Evolutionary conservation across 2,888 invertebrate genomes (phyloP).

Genomic region (Invenusta paracnida): DNA sequence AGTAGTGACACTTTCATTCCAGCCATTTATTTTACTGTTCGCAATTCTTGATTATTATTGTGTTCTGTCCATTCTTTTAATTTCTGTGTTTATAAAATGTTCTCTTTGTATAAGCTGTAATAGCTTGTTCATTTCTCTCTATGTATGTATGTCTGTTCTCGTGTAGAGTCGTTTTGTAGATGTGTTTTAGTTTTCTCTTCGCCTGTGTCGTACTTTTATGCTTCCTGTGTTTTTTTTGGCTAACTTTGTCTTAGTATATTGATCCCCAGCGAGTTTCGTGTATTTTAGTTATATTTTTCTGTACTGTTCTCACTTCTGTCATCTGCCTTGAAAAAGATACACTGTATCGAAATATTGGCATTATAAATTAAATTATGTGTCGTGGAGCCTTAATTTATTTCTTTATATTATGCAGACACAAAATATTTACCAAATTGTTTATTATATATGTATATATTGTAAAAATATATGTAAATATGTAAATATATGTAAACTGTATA

Average conservation of each 20-base stretch:
- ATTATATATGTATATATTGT: no score
- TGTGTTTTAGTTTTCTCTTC: background rate
- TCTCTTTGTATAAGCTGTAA: slow-evolving; percentile 17
- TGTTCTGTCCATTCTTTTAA: background rate
- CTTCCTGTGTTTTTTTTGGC: background rate
- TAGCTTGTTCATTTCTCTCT: slow-evolving; percentile 8
- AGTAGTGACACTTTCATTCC: slow-evolving; percentile 15
- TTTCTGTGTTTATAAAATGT: slow-evolving; percentile 5
- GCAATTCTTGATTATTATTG: background rate
- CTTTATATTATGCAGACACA: no score
- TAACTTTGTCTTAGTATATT: background rate
- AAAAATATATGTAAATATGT: no score
- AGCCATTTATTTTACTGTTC: slow-evolving; percentile 14
- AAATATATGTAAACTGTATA: no score
- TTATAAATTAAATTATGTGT: background rate
- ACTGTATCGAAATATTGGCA: background rate
- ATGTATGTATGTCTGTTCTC: background rate
- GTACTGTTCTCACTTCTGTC: background rate
- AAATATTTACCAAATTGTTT: no score
- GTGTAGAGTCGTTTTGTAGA: background rate
- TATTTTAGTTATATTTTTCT: background rate
- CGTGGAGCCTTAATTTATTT: background rate
- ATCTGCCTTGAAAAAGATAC: background rate
- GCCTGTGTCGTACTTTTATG: background rate
- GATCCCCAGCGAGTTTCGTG: background rate